Evolutionary conservation across 2,113 vertebrate genomes (phyloP).

Genomic region (Capreolus pygargus): DNA sequence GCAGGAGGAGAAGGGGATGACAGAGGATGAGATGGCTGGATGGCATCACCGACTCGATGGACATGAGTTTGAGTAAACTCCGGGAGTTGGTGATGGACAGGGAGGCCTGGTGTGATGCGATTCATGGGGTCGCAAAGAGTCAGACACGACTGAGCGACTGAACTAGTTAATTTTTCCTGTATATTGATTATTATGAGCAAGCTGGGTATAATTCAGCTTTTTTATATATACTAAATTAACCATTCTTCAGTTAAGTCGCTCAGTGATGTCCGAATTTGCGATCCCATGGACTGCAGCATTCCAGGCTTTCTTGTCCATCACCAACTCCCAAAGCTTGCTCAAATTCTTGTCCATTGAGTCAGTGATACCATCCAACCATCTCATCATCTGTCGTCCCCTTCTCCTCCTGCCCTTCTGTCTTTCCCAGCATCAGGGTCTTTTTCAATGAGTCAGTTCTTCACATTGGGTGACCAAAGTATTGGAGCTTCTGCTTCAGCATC

Average conservation of each 20-base stretch:
- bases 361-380: not conserved
- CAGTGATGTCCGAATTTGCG: accelerated
- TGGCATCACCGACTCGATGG: no score
- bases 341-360: not conserved
- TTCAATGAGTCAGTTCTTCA: not conserved
- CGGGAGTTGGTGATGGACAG: no score
- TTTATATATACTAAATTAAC: conserved; percentile 20
- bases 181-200: not conserved
- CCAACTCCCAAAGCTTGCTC: not conserved
- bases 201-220: not conserved
- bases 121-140: no score
- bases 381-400: not conserved
- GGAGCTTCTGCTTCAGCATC: not conserved
- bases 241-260: not conserved
- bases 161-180: not conserved
- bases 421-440: not conserved
- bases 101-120: no score
- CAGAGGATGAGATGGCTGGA: no score
- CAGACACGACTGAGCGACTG: no score
- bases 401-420: not conserved
- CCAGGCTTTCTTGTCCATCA: not conserved
- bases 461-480: not conserved
- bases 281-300: not conserved
- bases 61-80: no score
- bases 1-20: no score